phyloP scores from a whole-genome alignment of 2,888 invertebrate genomes.

The Osmoderma eremita region DNA sequence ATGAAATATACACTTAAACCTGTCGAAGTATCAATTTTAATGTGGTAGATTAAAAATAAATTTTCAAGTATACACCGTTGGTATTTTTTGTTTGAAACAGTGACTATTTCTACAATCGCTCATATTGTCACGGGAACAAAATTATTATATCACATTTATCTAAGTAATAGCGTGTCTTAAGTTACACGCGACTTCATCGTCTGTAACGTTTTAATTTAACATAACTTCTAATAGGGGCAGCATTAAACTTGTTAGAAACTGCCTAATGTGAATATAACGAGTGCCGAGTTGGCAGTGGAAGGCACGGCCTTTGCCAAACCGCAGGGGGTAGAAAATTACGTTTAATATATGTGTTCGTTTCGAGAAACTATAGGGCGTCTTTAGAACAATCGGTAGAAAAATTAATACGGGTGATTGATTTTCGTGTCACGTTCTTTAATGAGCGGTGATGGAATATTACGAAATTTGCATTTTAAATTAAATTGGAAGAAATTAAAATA shows the following conservation, averaged over 20 bases:
- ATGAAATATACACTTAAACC: too few relatives aligned
- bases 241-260: slow-evolving; percentile 29
- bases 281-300: slow-evolving; percentile 25
- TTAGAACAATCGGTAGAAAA: slow-evolving; percentile 26
- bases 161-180: not conserved
- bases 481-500: slow-evolving; percentile 20
- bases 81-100: too few relatives aligned
- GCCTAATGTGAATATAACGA: slow-evolving; percentile 21
- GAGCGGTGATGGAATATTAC: not conserved
- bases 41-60: too few relatives aligned
- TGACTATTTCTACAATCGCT: too few relatives aligned
- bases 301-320: slow-evolving; percentile 23
- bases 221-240: slow-evolving; percentile 12
- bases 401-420: slow-evolving; percentile 18
- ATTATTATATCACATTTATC: not conserved
- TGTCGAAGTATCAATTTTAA: too few relatives aligned
- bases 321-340: slow-evolving; percentile 33
- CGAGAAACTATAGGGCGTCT: slow-evolving; percentile 31
- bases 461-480: slow-evolving; percentile 23
- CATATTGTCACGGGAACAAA: not conserved
- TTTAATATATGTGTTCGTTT: slow-evolving; percentile 32
- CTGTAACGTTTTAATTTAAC: slow-evolving; percentile 15
- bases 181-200: slow-evolving; percentile 8
- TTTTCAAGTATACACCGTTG: too few relatives aligned
- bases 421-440: not conserved